Base-by-base conservation (phyloP, 1,140 invertebrate genomes). In the Lasioglossum baleicum region DNA sequence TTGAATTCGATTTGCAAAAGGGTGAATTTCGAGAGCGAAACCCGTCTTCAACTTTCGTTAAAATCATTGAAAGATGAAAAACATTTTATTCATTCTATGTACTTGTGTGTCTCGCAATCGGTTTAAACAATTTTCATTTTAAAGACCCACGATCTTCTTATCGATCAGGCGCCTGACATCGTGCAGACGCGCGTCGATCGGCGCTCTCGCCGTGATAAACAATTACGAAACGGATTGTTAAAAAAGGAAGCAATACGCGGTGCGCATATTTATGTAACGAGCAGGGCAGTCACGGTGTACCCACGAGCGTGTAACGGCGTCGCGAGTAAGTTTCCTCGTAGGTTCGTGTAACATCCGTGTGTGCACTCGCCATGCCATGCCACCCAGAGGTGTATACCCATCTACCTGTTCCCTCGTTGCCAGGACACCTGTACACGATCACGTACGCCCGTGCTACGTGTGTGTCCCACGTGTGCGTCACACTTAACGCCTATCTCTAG, bases 171-270 rank as follows among this genome's bases (percentile, higher is more conserved):
- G 8, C 1, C 10, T n/a, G 35, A 17, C 11, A 31, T 64, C 4
- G 61, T 6, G 63, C 51, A 58, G 67, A 61, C 31, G 13, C 17
- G n/a, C 31, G 64, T 35, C 35, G 1, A 58, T 58, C 56, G 11
- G 48, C 17, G 76, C 68, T 82, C 64, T 82, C 80, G 63, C 42
- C 63, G 80, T 67, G 81, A 86, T 77, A 89, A 88, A 88, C 84
- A 90, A 90, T 90, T 89, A 90, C 85, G 87, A 90, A 90, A 89
- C 85, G 84, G 68, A 90, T 89, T 90, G 89, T 90, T 86, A 87
- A 88, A 88, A 87, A 86, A 82, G 86, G 85, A 73, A 86, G 83
- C 73, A 73, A 69, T 69, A 73, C 76, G 64, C 53, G 80, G 82
- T 71, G 85, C 82, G 73, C 85, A 86, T 87, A 87, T 91, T 91